Conservation (phyloP, 2,888 invertebrate species). For the Drosophila neonasuta region DNA sequence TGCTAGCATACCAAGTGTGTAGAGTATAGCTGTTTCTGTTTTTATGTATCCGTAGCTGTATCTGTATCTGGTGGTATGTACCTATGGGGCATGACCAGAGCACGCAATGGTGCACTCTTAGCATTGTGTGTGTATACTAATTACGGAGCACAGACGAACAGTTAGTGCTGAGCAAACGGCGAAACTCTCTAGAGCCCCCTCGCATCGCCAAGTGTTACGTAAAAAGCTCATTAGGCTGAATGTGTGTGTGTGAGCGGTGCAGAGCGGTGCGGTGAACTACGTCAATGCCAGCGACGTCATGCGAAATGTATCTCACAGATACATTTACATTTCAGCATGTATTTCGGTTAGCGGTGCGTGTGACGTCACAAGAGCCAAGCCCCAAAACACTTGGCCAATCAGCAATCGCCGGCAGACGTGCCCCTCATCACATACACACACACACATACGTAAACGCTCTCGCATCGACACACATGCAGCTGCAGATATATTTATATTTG, state of each 20-base stretch:
- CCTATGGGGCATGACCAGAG: slow-evolving; percentile 34
- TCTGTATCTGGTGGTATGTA: slow-evolving; percentile 30
- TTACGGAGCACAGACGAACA: slow-evolving; percentile 47
- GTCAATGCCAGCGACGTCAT: slow-evolving; percentile 50
- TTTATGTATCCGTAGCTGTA: neutral
- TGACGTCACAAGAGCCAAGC: slow-evolving; percentile 78
- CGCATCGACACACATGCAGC: neutral
- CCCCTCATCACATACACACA: slow-evolving; percentile 38
- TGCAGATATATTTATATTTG: slow-evolving; percentile 7
- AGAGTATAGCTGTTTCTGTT: slow-evolving; percentile 10
- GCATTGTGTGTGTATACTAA: slow-evolving; percentile 46
- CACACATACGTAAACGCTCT: slow-evolving; percentile 8
- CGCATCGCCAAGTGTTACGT: slow-evolving; percentile 38
- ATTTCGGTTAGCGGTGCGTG: slow-evolving; percentile 36
- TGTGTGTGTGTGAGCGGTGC: slow-evolving; percentile 16
- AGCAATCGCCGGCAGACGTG: slow-evolving; percentile 53
- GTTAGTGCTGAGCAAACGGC: slow-evolving; percentile 19
- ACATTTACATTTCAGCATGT: slow-evolving; percentile 34
- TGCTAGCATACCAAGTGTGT: slow-evolving; percentile 44
- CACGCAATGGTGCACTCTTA: slow-evolving; percentile 53
- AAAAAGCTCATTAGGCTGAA: slow-evolving; percentile 64
- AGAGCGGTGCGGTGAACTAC: slow-evolving; percentile 35
- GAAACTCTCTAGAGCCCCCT: slow-evolving; percentile 34
- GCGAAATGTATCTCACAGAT: slow-evolving; percentile 38
- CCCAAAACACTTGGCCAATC: slow-evolving; percentile 76